These are phyloP conservation scores for Coluber constrictor DNA, from an alignment of 2,797 vertebrate genomes.

Conservation along the genomic window DNA sequence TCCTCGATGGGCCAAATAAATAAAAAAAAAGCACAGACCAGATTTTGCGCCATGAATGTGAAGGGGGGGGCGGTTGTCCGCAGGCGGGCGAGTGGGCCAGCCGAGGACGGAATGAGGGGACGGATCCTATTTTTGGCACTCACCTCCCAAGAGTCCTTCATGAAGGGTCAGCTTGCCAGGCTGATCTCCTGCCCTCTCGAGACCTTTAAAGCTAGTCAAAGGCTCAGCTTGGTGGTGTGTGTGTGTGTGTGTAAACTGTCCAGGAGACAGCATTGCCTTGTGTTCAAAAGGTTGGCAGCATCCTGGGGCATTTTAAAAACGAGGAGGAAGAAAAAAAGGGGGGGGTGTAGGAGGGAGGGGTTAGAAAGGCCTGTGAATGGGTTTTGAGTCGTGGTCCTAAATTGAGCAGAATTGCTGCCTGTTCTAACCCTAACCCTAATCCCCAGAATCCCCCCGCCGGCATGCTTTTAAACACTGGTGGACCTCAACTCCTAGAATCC, in stretches of 20 bases:
- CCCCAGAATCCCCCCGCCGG: too few relatives aligned
- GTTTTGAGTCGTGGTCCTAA: neutral
- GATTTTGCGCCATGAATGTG: neutral
- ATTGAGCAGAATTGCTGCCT: neutral
- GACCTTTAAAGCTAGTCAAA: neutral
- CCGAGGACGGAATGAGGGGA: neutral
- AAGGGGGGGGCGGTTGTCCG: too few relatives aligned
- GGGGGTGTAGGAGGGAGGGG: neutral
- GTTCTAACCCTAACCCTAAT: too few relatives aligned
- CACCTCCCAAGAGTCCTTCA: neutral
- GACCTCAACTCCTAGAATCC: too few relatives aligned
- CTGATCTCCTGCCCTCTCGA: too few relatives aligned
- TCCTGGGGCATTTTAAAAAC: neutral
- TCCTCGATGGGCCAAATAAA: conserved; percentile 2
- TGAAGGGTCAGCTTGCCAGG: too few relatives aligned
- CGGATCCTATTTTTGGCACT: neutral
- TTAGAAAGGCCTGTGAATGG: neutral
- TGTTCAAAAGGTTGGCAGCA: neutral
- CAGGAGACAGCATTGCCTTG: neutral
- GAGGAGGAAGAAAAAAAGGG: neutral
- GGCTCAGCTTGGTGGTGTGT: neutral
- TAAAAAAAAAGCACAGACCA: conserved; percentile 24
- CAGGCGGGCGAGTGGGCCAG: neutral
- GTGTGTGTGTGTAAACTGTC: rapidly evolving
- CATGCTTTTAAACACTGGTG: too few relatives aligned